These are phyloP conservation scores for Channallabes apus DNA, from an alignment of 2,797 vertebrate species.

Conservation along the genomic window DNA sequence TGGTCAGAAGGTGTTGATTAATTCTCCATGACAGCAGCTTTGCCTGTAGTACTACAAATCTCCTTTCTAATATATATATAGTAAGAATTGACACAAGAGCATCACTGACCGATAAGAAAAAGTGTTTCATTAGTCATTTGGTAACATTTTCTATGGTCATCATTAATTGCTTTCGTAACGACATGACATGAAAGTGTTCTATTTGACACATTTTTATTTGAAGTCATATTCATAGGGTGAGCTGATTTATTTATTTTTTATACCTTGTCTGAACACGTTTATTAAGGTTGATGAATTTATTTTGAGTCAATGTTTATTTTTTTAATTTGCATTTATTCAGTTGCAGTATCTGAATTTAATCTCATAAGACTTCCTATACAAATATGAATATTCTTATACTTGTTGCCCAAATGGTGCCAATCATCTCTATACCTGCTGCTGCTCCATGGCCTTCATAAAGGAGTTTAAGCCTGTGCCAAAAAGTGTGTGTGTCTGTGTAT, in stretches of 20 bases:
- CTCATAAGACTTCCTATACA: not conserved
- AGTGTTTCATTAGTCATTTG: not conserved
- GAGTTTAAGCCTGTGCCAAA: not conserved
- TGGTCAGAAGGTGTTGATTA: not conserved
- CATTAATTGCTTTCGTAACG: not conserved
- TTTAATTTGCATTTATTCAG: no score
- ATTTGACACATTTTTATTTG: not conserved
- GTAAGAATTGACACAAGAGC: not conserved
- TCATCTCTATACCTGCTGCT: not conserved
- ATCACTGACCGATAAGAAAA: not conserved
- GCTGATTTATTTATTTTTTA: no score
- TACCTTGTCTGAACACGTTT: no score
- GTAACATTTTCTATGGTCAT: not conserved
- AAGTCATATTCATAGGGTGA: not conserved
- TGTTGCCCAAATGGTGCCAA: not conserved
- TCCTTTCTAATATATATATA: not conserved
- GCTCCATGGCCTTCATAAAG: slow-evolving; percentile 1
- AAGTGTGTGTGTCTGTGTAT: not conserved
- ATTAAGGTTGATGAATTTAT: not conserved
- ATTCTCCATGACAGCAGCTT: not conserved
- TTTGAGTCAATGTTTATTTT: not conserved
- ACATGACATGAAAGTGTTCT: not conserved
- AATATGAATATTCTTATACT: not conserved
- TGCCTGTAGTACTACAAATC: not conserved
- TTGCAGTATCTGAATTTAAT: slow-evolving; percentile 1